phyloP scores from a whole-genome alignment of 2,113 vertebrate species.

The Taxidea taxus region DNA sequence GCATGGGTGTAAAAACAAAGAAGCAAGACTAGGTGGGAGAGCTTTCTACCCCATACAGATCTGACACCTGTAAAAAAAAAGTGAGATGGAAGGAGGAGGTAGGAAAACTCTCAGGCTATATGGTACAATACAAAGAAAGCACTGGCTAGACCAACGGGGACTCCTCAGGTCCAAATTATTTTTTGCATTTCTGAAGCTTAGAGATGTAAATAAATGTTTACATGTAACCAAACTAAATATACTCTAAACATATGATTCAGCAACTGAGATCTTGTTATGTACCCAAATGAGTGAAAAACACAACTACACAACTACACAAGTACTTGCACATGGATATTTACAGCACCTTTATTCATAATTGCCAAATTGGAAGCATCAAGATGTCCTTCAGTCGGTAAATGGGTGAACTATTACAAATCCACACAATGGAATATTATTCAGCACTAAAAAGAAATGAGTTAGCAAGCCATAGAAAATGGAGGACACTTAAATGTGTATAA shows the following conservation, averaged over 20 bases:
- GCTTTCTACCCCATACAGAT: accelerated
- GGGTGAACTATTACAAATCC: neutral
- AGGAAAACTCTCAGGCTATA: neutral
- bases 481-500: neutral
- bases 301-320: accelerated
- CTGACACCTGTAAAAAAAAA: neutral
- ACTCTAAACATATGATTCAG: neutral
- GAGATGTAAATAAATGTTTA: neutral
- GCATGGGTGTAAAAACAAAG: neutral
- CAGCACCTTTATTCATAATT: neutral
- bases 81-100: neutral
- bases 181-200: too few species aligned
- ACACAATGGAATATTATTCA: neutral
- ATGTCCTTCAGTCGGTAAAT: neutral
- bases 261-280: neutral
- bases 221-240: neutral
- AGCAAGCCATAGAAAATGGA: neutral
- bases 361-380: neutral
- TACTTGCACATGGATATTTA: neutral
- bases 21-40: neutral
- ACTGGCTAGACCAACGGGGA: neutral
- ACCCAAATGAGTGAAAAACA: neutral
- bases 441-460: neutral
- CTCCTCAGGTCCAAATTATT: too few species aligned
- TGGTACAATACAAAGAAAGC: neutral